Percentiles rank a stretch among this genome's conserved stretches.
phyloP scores from a whole-genome alignment of 2,113 vertebrate genomes.

The Engraulis encrasicolus region DNA sequence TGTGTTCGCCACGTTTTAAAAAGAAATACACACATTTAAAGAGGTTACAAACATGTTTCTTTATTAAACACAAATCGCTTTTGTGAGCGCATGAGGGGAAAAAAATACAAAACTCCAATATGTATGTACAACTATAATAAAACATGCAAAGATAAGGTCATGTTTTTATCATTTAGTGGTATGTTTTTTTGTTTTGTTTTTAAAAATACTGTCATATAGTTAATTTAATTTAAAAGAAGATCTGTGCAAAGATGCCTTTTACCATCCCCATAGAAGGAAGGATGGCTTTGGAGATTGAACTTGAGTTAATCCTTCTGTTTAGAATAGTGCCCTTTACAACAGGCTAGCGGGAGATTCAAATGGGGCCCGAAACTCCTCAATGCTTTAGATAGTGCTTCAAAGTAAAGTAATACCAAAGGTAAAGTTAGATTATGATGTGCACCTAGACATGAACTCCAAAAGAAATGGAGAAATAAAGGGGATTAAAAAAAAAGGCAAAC shows the following conservation, averaged over 20 bases:
- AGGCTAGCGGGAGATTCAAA: neutral
- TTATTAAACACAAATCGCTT: constrained; percentile 78
- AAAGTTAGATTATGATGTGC: neutral
- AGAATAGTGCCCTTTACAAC: constrained; percentile 40
- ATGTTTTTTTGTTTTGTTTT: constrained; percentile 49
- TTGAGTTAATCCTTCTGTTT: constrained; percentile 38
- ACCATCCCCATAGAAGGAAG: constrained; percentile 40
- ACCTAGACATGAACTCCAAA: constrained; percentile 15
- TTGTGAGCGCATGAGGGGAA: constrained; percentile 72
- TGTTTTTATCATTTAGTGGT: constrained; percentile 58
- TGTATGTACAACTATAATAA: constrained; percentile 76
- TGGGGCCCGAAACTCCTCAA: neutral
- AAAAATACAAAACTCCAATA: constrained; percentile 79
- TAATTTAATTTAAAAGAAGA: constrained; percentile 65
- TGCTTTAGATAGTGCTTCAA: constrained; percentile 6
- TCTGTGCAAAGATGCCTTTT: constrained; percentile 75
- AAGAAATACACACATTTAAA: constrained; percentile 52
- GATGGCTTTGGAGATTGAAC: constrained; percentile 43
- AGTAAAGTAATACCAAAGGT: neutral
- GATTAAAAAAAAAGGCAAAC: neutral
- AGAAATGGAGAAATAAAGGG: neutral
- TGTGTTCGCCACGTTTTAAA: neutral
- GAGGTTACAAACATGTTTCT: constrained; percentile 70
- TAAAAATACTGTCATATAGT: constrained; percentile 71
- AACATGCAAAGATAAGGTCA: constrained; percentile 77